Percentiles rank a stretch among this genome's conserved stretches.
These are phyloP conservation scores for Pristionchus entomophagus DNA, from an alignment of 2,888 invertebrate species.

Conservation along the genomic window DNA sequence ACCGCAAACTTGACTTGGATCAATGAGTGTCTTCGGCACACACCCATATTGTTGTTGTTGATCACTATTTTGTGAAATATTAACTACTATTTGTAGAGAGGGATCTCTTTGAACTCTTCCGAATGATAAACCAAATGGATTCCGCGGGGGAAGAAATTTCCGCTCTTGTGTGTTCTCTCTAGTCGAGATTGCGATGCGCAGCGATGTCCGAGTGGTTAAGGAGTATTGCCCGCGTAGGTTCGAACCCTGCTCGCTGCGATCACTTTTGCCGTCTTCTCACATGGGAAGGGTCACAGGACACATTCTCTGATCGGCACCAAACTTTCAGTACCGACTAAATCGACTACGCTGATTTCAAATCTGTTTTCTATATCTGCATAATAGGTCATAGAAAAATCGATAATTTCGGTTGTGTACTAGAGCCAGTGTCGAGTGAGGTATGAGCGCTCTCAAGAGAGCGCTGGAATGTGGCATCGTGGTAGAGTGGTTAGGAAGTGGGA, in stretches of 20 bases:
- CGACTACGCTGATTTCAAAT: too few species aligned
- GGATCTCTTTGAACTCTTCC: neutral
- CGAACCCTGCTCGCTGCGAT: slow-evolving; percentile 7
- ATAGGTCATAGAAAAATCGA: too few species aligned
- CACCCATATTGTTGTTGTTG: neutral
- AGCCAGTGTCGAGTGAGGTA: too few species aligned
- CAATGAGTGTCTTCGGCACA: too few species aligned
- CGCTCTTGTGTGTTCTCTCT: neutral
- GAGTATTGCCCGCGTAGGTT: slow-evolving; percentile 82
- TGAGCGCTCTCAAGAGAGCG: too few species aligned
- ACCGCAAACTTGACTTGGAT: slow-evolving; percentile 10
- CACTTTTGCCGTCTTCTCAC: neutral
- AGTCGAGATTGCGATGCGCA: neutral
- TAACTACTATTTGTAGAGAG: neutral
- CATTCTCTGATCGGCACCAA: too few species aligned
- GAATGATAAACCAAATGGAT: neutral
- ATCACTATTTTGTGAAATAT: neutral
- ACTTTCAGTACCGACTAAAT: too few species aligned
- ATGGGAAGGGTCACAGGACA: too few species aligned
- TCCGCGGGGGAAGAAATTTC: neutral
- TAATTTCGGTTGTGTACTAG: too few species aligned
- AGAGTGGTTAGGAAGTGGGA: too few species aligned
- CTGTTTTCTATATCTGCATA: too few species aligned
- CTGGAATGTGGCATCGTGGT: too few species aligned
- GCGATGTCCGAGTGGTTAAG: slow-evolving; percentile 80